Evolutionary conservation across 2,797 vertebrate species (phyloP).

Genomic region (Crocidura indochinensis): DNA sequence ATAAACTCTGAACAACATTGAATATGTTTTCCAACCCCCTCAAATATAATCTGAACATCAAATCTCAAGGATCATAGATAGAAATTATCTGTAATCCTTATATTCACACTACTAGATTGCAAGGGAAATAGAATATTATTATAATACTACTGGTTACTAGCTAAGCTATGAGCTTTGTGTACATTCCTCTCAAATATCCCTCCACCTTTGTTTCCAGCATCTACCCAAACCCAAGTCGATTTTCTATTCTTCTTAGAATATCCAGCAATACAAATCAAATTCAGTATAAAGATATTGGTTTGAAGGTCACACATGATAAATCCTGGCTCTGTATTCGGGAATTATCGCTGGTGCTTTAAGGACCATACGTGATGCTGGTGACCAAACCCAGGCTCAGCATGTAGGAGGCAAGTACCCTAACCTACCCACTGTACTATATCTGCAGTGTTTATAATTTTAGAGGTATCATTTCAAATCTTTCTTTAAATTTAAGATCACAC

Average conservation of each 20-base stretch:
- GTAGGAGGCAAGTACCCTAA: too few relatives aligned
- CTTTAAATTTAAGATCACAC: background rate
- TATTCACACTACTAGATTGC: background rate
- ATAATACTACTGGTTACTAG: background rate
- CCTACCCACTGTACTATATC: too few relatives aligned
- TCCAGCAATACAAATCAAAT: slow-evolving; percentile 34
- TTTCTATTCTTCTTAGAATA: slow-evolving; percentile 23
- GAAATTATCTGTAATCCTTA: background rate
- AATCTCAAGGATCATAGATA: background rate
- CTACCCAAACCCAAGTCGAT: background rate
- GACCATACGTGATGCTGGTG: too few relatives aligned
- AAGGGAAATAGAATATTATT: background rate
- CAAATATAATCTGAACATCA: background rate
- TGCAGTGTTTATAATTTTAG: background rate
- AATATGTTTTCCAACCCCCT: too few relatives aligned
- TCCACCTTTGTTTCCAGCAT: background rate
- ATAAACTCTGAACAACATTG: too few relatives aligned
- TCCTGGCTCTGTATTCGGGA: too few relatives aligned
- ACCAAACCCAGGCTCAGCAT: too few relatives aligned
- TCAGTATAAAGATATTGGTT: too few relatives aligned
- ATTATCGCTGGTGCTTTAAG: too few relatives aligned
- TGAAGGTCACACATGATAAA: too few relatives aligned
- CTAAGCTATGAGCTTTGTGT: background rate
- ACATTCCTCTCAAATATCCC: background rate
- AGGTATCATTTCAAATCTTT: slow-evolving; percentile 14